Evolutionary conservation across 2,888 invertebrate species (phyloP), one percentile per base, ranked within the genome.

Genomic region (Pseudococcus jackbeardsleyi): DNA sequence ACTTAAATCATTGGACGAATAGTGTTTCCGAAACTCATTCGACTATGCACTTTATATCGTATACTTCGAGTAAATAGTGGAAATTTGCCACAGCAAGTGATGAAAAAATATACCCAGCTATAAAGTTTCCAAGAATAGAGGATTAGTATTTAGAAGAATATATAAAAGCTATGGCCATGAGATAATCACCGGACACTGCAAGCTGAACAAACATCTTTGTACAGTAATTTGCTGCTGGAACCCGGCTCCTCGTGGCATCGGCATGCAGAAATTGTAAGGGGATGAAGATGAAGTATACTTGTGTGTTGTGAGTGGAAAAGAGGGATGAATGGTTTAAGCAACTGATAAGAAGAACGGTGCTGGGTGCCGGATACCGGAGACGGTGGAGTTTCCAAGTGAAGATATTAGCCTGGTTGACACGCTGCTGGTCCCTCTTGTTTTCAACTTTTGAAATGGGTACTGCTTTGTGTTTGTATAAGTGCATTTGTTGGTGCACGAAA

Each of bases 131-230:
- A 46, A 46, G 46, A 11, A 46, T 2, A 59, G 59, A 17, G n/a
- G 6, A 59, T 46, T 59, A 17, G 17, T 7, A n/a, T 17, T 17
- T 59, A 59, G n/a, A 59, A 7, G 59, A 6, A 17, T 33, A 33
- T 33, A 33, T 33, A 33, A 33, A 33, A 33, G 26, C 26, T 33
- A 33, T 33, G 26, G 19, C 68, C 68, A 72, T 72, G 68, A 72
- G 68, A 72, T 72, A 72, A 72, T 72, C 68, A 33, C 26, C 15
- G 68, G 68, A 26, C 68, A 33, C 11, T 72, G 68, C 33, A 72
- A 72, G 68, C 68, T 72, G 68, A 22, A 33, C 22, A 72, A 72
- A 72, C 68, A 72, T 72, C 68, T 72, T 72, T 9, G 33, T 1
- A 9, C 12, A 3, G 26, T 72, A 72, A 33, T 72, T 72, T 33